Evolutionary conservation across 2,113 vertebrate genomes (phyloP), one percentile per base, ranked within the genome.

Genomic region (Equus przewalskii): DNA sequence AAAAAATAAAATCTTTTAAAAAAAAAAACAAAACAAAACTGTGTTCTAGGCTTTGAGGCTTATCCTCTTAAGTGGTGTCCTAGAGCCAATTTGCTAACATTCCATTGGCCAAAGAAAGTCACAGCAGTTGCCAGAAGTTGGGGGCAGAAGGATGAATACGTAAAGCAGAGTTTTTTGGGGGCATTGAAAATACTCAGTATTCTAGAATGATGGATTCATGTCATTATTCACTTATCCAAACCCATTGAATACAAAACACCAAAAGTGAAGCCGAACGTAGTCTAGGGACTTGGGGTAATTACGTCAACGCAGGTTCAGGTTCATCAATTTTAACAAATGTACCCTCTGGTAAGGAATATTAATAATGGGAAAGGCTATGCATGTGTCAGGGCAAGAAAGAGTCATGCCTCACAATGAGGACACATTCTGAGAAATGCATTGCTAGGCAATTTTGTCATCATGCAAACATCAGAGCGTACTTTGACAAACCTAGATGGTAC

Each of bases 281-380:
- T 64, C 70, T 79, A 41, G 2, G 19, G 26, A 30, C 13, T 69
- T 69, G 3, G n/a, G 18, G 26, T 30, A 12, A 80, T 44, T 69
- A 41, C 3, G 24, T 79, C 24, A 90, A 90, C 2, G 13, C 11
- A 49, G 49, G 49, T 49, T 49, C 28, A 70, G 62, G 3, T 18
- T 70, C 36, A 60, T 56, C 30, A 49, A 28, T 22, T 51, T 6
- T 46, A 62, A n/a, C 12, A 56, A 65, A 82, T 14, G 5, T 26
- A 82, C n/a, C 26, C 76, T 30, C 24, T 64, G 8, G 41, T 83
- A 9, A 78, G 41, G 30, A 19, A 30, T 49, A 24, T 6, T 36
- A 49, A 49, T 65, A 73, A 54, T 5, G 28, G 3, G 26, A 11
- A 3, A 33, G 0, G 15, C 70, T 44, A 54, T 4, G 0, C 21